These are phyloP conservation scores for Acleris laterana DNA, from an alignment of 2,888 invertebrate genomes.

Conservation along the genomic window DNA sequence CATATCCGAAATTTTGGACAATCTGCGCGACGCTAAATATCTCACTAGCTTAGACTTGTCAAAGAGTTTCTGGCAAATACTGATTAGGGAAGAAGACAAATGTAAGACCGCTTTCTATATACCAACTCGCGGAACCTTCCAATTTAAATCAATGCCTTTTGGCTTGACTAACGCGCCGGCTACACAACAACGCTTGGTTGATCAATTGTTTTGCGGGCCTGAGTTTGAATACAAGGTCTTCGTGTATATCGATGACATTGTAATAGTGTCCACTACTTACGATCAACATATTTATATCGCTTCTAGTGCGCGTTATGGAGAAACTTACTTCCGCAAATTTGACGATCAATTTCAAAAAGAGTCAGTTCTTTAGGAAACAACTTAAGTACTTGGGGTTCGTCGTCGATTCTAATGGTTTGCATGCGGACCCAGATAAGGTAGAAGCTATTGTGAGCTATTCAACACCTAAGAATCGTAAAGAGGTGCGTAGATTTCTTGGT, in stretches of 20 bases:
- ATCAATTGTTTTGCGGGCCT: neutral
- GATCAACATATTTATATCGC: neutral
- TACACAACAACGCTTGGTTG: too few species aligned
- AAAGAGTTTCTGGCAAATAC: too few species aligned
- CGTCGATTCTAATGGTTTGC: slow-evolving; percentile 40
- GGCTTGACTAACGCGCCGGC: slow-evolving; percentile 1
- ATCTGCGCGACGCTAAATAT: too few species aligned
- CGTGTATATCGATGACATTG: neutral
- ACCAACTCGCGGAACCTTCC: neutral
- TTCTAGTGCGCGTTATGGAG: neutral
- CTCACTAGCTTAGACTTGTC: too few species aligned
- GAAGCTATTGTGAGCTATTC: slow-evolving; percentile 17
- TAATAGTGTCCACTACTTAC: neutral
- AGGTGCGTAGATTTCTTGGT: slow-evolving; percentile 23
- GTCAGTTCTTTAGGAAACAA: slow-evolving; percentile 14
- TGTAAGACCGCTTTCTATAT: too few species aligned
- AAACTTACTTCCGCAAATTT: neutral
- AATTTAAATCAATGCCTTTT: slow-evolving; percentile 3
- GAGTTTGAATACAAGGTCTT: slow-evolving; percentile 1
- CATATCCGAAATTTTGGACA: too few species aligned
- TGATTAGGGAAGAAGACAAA: too few species aligned
- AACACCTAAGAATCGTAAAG: slow-evolving; percentile 15
- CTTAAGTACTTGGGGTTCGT: slow-evolving; percentile 29
- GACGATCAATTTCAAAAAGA: slow-evolving; percentile 16
- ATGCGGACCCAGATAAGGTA: slow-evolving; percentile 24